Conservation (phyloP, 2,797 vertebrate species). For the Hydrocynus forskahlii region DNA sequence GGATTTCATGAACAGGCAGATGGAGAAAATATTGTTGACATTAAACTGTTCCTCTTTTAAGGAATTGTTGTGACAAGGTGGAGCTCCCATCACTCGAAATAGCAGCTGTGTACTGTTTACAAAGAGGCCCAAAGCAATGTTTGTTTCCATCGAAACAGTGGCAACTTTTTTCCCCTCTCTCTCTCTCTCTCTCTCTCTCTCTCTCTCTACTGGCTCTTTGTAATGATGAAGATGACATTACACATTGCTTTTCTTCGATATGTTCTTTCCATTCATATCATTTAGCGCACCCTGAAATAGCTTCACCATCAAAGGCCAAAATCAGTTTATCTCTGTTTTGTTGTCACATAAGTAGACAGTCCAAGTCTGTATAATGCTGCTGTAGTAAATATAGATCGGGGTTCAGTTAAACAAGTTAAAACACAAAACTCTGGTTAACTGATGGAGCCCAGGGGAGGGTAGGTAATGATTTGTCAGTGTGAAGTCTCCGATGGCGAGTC, state of each 20-base stretch:
- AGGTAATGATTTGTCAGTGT: conserved; percentile 82
- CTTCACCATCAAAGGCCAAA: conserved; percentile 40
- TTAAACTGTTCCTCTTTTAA: conserved; percentile 85
- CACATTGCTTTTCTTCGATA: conserved; percentile 66
- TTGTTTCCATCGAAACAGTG: conserved; percentile 79
- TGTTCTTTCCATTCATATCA: conserved; percentile 33
- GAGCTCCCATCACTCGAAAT: conserved; percentile 82
- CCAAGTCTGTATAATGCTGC: not conserved
- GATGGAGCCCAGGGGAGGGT: conserved; percentile 77
- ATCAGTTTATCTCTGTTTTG: conserved; percentile 39
- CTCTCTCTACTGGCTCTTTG: conserved; percentile 62
- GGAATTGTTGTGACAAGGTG: conserved; percentile 85
- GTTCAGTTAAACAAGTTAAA: conserved; percentile 69
- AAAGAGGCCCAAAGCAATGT: conserved; percentile 81
- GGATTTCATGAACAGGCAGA: conserved; percentile 80
- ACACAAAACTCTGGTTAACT: conserved; percentile 80
- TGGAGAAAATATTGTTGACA: conserved; percentile 84
- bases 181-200: conserved; percentile 25
- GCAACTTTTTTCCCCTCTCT: conserved; percentile 66
- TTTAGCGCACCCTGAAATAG: conserved; percentile 26
- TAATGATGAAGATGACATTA: conserved; percentile 75
- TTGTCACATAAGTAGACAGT: not conserved
- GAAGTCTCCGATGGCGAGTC: conserved; percentile 78
- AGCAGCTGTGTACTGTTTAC: conserved; percentile 82
- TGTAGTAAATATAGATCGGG: conserved; percentile 37